A percentile compares a stretch with the other conserved stretches of the same genome.
phyloP scores from a whole-genome alignment of 2,113 vertebrate species.

The Tiliqua scincoides region DNA sequence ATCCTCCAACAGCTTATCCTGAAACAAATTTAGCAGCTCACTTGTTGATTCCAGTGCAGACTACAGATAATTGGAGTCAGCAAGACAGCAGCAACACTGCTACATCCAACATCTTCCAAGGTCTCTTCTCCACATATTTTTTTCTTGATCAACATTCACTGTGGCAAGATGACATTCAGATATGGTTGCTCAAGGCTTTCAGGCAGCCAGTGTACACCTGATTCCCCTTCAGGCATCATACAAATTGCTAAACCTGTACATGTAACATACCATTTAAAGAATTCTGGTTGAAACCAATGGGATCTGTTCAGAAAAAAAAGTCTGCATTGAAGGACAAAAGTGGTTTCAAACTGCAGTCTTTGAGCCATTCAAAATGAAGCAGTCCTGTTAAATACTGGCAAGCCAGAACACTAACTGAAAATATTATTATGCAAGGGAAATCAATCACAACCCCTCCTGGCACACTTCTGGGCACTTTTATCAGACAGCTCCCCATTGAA shows the following conservation, averaged over 20 bases:
- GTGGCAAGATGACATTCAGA: background rate
- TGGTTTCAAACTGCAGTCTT: background rate
- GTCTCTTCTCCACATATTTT: background rate
- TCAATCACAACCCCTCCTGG: background rate
- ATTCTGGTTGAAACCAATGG: background rate
- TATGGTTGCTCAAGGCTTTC: background rate
- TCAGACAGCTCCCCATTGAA: background rate
- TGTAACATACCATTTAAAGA: background rate
- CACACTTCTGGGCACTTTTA: background rate
- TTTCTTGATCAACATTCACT: conserved; percentile 51
- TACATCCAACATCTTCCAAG: background rate
- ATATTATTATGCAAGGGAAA: too few species aligned
- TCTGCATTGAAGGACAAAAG: background rate
- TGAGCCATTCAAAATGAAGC: background rate
- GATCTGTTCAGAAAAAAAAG: background rate
- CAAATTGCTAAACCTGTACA: background rate
- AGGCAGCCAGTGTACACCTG: background rate
- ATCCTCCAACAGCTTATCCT: conserved; percentile 29
- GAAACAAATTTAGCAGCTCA: conserved; percentile 41
- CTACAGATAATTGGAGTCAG: conserved; percentile 37
- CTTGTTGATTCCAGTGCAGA: conserved; percentile 35
- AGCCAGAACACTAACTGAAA: background rate
- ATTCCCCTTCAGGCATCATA: background rate
- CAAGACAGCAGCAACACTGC: background rate
- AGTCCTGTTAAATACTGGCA: background rate